Base-by-base conservation (phyloP, 30 jellyfish, hydroid and myxozoan genomes). In the Turritopsis dohrnii region DNA sequence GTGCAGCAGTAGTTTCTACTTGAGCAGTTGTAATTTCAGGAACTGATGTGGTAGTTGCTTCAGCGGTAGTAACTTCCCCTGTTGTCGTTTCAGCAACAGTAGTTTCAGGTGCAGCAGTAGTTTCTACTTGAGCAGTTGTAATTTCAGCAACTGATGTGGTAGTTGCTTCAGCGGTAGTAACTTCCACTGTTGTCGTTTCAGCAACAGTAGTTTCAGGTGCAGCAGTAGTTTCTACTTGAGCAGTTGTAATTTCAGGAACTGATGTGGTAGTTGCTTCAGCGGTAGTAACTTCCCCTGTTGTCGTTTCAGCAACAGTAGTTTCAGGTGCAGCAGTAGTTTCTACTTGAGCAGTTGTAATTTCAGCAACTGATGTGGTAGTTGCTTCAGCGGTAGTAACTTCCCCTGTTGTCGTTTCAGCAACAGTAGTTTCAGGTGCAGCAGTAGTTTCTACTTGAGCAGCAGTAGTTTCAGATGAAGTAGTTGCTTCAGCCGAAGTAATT, bases 381-480 rank as follows among this genome's bases (percentile, higher is more conserved):
- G 21, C 73, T 18, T 60, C 73, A 0, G 0, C 73, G 21, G 0
- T 23, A 60, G 73, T 60, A 0, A 60, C 73, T 18, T 0, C 0
- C 19, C 22, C 0, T 0, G 73, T 60, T 60, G 0, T 60, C 21
- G 19, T 23, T 18, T 21, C 22, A 0, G 73, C 73, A 60, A 23
- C 73, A 60, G 73, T 60, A 60, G 73, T 60, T 60, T 60, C 0
- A 18, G 21, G 22, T 18, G 0, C 73, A 0, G 0, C 0, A 60
- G 0, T n/a, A n/a, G n/a, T n/a, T n/a, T n/a, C 8, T n/a, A n/a
- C n/a, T n/a, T n/a, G n/a, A n/a, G n/a, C n/a, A 60, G 73, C 0
- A 0, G 73, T 72, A 18, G 74, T 72, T 72, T 72, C 52, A 0
- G 81, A 30, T 72, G 74, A 0, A 72, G 81, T 30, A 72, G 81